A percentile compares a stretch with the other conserved stretches of the same genome.
Conservation (phyloP, 2,113 vertebrate genomes). For the Bambusicola thoracicus region DNA sequence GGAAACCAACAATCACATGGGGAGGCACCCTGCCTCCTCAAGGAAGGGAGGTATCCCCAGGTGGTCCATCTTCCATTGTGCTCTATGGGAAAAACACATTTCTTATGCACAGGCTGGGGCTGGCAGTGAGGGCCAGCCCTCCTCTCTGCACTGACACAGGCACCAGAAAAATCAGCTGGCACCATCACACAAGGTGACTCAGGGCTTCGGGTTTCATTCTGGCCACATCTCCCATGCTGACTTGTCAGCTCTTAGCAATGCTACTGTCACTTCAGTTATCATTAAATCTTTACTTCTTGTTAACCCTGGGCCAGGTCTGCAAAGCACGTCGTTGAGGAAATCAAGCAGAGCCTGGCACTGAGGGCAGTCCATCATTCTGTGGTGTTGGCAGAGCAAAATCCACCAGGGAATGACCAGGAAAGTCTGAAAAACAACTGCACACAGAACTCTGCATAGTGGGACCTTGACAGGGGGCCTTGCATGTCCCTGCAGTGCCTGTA, state of each 20-base stretch:
- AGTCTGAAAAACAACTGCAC: neutral
- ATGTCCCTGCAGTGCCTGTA: rapidly evolving
- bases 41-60: neutral
- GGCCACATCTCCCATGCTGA: neutral
- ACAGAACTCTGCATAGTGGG: neutral
- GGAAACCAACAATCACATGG: neutral
- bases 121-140: neutral
- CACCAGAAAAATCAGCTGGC: neutral
- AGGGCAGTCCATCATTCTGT: neutral
- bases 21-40: rapidly evolving
- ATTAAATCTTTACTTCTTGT: neutral
- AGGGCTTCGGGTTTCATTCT: neutral
- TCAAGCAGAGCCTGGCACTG: rapidly evolving
- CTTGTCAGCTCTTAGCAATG: neutral
- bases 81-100: rapidly evolving
- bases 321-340: neutral
- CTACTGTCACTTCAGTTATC: neutral
- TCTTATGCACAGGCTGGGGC: neutral
- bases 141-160: neutral
- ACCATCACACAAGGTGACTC: neutral
- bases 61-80: neutral
- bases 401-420: neutral
- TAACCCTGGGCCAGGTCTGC: neutral
- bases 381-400: neutral
- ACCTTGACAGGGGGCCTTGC: rapidly evolving